Conservation (phyloP, 2,113 vertebrate genomes). For the Sinosuthora webbiana region DNA sequence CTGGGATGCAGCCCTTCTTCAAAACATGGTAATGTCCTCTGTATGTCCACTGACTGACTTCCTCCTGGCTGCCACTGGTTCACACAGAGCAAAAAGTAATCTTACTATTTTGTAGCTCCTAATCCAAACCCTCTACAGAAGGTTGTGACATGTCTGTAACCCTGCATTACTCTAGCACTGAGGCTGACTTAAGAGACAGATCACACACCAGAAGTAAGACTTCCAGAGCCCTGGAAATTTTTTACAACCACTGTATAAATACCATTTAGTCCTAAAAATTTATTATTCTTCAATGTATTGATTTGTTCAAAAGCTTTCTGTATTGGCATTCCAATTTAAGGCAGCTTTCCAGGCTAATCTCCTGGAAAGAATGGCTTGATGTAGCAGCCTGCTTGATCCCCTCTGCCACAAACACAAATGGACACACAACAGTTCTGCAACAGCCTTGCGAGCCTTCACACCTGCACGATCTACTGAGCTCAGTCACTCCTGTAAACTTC, state of each 20-base stretch:
- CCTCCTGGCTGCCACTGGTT: not conserved
- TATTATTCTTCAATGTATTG: conserved; percentile 24
- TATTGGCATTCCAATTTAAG: conserved; percentile 47
- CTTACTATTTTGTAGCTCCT: not conserved
- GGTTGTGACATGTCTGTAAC: not conserved
- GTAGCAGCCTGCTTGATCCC: not conserved
- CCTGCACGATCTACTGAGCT: not conserved
- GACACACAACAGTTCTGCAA: not conserved
- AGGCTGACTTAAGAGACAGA: not conserved
- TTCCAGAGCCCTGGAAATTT: not conserved
- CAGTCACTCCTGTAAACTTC: not conserved
- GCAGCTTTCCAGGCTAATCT: conserved; percentile 7
- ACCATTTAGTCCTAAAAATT: conserved; percentile 7
- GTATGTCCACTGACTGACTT: not conserved
- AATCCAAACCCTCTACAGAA: not conserved
- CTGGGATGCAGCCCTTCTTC: not conserved
- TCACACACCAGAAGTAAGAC: not conserved
- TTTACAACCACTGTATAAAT: not conserved
- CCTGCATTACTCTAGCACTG: not conserved
- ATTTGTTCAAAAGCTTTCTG: conserved; percentile 40
- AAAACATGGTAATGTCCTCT: not conserved
- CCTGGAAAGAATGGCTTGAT: not conserved
- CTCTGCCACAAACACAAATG: not conserved
- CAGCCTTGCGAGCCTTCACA: not conserved
- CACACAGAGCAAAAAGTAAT: not conserved